phyloP scores from a whole-genome alignment of 1,140 invertebrate species.

The Manduca sexta region DNA sequence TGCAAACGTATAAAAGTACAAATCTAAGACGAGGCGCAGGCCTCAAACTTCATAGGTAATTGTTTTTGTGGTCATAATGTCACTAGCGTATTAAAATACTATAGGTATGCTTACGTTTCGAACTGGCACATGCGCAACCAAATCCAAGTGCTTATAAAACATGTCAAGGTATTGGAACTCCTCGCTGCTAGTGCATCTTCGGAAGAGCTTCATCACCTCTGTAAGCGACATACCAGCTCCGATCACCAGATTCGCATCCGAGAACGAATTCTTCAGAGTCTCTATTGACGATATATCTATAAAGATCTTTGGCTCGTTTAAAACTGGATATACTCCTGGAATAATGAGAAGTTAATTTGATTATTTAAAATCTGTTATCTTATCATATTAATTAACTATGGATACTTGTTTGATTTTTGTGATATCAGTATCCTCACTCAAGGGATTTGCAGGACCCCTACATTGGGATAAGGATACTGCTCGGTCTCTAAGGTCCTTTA shows the following conservation, averaged over 20 bases:
- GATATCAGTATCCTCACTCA: too few relatives aligned
- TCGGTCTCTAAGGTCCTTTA: too few relatives aligned
- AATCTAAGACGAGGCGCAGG: too few relatives aligned
- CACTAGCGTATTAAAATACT: too few relatives aligned
- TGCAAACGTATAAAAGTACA: too few relatives aligned
- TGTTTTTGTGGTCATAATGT: too few relatives aligned
- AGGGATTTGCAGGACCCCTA: too few relatives aligned
- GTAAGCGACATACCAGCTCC: conserved; percentile 80
- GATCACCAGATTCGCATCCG: conserved; percentile 72
- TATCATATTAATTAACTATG: too few relatives aligned
- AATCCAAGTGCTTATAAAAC: conserved; percentile 75
- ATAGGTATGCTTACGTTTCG: conserved; percentile 77
- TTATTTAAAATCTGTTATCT: background rate
- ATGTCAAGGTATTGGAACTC: conserved; percentile 69
- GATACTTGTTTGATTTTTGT: too few relatives aligned
- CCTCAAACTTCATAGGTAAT: too few relatives aligned
- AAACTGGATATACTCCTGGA: conserved; percentile 44
- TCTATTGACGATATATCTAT: conserved; percentile 74
- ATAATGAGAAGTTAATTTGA: conserved; percentile 1
- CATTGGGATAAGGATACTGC: too few relatives aligned
- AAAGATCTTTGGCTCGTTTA: conserved; percentile 26
- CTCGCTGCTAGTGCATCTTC: conserved; percentile 61
- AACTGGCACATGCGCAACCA: conserved; percentile 82
- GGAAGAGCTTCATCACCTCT: conserved; percentile 77
- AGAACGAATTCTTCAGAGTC: conserved; percentile 74